phyloP scores from a whole-genome alignment of 2,888 invertebrate genomes.

The Kryphioiulus occultus region DNA sequence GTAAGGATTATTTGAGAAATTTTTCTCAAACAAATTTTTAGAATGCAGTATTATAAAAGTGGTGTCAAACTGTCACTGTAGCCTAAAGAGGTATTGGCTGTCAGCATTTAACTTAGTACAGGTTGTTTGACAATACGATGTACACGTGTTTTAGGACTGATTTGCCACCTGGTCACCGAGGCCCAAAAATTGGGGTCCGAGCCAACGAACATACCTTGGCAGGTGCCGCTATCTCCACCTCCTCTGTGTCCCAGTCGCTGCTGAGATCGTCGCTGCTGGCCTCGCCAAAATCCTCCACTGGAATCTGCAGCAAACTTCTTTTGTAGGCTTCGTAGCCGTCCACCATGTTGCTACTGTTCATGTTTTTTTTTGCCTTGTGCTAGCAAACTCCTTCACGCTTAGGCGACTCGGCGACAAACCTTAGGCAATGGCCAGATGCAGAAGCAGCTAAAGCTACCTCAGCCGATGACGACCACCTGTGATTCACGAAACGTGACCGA shows the following conservation, averaged over 20 bases:
- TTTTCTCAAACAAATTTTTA: too few species aligned
- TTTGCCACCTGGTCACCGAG: too few species aligned
- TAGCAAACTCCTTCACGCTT: not conserved
- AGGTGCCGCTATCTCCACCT: conserved; percentile 44
- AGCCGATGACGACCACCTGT: not conserved
- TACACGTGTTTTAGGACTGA: too few species aligned
- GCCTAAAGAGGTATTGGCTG: too few species aligned
- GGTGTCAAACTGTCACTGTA: too few species aligned
- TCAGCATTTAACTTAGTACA: too few species aligned
- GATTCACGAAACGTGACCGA: not conserved
- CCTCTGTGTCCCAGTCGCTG: conserved; percentile 82
- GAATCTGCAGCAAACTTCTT: conserved; percentile 63
- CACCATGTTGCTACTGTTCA: conserved; percentile 55
- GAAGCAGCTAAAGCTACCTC: not conserved
- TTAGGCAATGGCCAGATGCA: not conserved
- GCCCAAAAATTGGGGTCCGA: too few species aligned
- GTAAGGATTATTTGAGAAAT: too few species aligned
- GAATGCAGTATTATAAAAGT: too few species aligned
- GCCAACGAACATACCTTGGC: not conserved
- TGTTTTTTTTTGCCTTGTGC: not conserved
- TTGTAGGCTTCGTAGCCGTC: conserved; percentile 80
- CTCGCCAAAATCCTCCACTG: conserved; percentile 76
- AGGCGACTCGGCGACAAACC: not conserved
- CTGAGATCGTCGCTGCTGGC: conserved; percentile 91
- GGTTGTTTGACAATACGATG: too few species aligned